Evolutionary conservation across 1,140 invertebrate species (phyloP).

Genomic region (Portunus trituberculatus): DNA sequence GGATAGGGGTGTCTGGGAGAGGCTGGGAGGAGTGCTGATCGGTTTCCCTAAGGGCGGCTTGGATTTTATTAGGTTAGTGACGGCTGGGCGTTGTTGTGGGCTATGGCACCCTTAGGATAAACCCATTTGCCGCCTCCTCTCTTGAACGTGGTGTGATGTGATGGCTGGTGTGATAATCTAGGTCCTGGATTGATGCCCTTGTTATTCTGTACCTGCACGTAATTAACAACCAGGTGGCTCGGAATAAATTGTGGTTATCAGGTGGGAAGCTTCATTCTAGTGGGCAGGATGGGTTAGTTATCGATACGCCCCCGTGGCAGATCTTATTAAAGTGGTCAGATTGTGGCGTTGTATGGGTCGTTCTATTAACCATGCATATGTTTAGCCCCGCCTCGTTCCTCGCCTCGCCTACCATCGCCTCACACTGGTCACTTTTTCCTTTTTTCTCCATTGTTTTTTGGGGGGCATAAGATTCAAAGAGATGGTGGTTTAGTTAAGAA

Average conservation of each 20-base stretch:
- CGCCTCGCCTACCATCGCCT: too few relatives aligned
- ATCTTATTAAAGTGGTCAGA: neutral
- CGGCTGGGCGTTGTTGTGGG: neutral
- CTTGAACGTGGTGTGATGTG: neutral
- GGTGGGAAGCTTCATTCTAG: neutral
- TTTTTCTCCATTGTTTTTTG: too few relatives aligned
- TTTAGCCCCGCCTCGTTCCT: neutral
- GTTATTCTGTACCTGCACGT: neutral
- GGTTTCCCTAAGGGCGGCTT: neutral
- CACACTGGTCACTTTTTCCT: too few relatives aligned
- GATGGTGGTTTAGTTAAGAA: too few relatives aligned
- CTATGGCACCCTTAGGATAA: neutral
- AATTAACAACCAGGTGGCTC: neutral
- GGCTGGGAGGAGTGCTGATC: neutral
- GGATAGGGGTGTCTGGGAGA: neutral
- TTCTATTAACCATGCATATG: neutral
- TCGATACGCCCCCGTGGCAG: neutral
- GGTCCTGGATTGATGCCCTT: neutral
- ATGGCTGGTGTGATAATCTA: neutral
- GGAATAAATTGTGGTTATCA: neutral
- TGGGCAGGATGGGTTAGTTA: neutral
- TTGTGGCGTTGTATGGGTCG: neutral
- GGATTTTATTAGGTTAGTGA: slow-evolving; percentile 2
- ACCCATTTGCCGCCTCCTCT: slow-evolving; percentile 7
- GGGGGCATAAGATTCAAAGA: too few relatives aligned